These are phyloP conservation scores for Drosophila quadrilineata DNA, from an alignment of 1,140 invertebrate species.

Conservation along the genomic window DNA sequence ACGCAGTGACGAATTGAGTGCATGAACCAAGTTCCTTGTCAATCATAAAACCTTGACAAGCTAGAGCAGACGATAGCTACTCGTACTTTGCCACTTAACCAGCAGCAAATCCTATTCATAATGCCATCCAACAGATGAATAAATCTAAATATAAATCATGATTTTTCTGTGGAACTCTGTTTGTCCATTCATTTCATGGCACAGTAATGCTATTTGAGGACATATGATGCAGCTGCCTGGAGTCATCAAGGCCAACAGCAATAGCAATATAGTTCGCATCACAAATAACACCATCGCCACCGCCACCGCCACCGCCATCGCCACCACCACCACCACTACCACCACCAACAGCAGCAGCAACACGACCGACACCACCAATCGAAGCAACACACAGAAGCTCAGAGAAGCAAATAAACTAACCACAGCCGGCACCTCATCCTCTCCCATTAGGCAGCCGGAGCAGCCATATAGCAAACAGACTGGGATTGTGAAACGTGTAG, in stretches of 20 bases:
- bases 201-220: conserved; percentile 4
- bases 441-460: conserved; percentile 35
- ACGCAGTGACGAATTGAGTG: too few species aligned
- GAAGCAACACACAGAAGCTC: conserved; percentile 1
- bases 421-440: not conserved
- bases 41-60: too few species aligned
- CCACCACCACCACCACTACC: conserved; percentile 5
- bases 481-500: not conserved
- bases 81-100: too few species aligned
- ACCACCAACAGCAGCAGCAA: not conserved
- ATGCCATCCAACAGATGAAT: too few species aligned
- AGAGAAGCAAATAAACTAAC: not conserved
- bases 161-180: not conserved
- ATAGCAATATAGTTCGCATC: too few species aligned
- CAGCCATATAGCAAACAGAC: not conserved
- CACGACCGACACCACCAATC: not conserved
- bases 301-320: conserved; percentile 10
- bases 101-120: too few species aligned
- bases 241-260: conserved; percentile 1
- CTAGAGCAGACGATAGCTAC: too few species aligned
- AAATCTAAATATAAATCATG: too few species aligned
- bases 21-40: too few species aligned
- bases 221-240: conserved; percentile 28
- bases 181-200: not conserved
- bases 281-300: not conserved